These are phyloP conservation scores for Acanthosepion pharaonis DNA, from an alignment of 2,888 invertebrate genomes.

Conservation along the genomic window DNA sequence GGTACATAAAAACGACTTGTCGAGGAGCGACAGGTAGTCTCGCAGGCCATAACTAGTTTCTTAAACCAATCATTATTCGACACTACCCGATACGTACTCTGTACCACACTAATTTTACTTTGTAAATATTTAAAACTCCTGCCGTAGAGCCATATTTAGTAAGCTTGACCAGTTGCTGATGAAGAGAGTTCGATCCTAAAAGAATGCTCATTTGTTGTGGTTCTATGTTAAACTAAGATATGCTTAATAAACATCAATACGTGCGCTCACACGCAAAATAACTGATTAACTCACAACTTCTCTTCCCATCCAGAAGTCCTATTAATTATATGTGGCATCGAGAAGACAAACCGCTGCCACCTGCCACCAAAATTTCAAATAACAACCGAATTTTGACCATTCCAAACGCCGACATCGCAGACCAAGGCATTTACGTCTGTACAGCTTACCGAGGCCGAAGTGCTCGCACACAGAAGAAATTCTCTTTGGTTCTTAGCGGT, in stretches of 20 bases:
- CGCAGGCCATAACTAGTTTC: no score
- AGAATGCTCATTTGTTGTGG: no score
- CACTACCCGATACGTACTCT: no score
- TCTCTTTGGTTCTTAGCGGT: slow-evolving; percentile 57
- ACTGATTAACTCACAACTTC: background rate
- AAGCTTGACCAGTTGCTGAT: no score
- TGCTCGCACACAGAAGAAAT: slow-evolving; percentile 50
- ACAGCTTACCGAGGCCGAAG: slow-evolving; percentile 77
- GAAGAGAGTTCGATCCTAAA: background rate
- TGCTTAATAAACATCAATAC: no score
- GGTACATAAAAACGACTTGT: no score
- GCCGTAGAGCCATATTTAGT: no score
- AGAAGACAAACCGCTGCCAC: slow-evolving; percentile 60
- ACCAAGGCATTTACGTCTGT: slow-evolving; percentile 94
- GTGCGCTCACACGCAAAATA: background rate
- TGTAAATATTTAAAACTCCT: no score
- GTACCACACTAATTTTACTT: no score
- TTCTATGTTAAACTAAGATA: no score
- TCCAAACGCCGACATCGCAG: slow-evolving; percentile 90
- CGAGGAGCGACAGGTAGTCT: no score
- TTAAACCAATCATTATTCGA: no score
- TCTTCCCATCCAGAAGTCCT: slow-evolving; percentile 55
- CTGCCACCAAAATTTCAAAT: slow-evolving; percentile 85
- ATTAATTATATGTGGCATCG: slow-evolving; percentile 64
- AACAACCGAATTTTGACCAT: slow-evolving; percentile 90